phyloP scores from a whole-genome alignment of 2,113 vertebrate species.

The Pyxicephalus adspersus region DNA sequence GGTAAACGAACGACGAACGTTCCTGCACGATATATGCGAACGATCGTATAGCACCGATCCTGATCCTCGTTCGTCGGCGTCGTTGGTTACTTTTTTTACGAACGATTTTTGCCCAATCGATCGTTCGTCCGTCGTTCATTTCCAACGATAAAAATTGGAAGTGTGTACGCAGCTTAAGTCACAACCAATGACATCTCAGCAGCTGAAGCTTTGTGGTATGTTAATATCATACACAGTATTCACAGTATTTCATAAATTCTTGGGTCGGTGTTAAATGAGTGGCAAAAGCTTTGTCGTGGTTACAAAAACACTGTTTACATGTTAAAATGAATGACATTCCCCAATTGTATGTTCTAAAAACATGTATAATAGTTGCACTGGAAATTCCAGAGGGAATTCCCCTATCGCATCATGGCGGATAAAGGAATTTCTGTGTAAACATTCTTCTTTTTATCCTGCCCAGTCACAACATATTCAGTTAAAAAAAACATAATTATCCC shows the following conservation, averaged over 20 bases:
- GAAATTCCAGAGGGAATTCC: conserved; percentile 16
- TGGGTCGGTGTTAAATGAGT: background rate
- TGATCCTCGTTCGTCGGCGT: no score
- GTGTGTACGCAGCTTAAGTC: no score
- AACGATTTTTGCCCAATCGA: no score
- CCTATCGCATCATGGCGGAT: background rate
- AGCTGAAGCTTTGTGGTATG: background rate
- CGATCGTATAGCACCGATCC: no score
- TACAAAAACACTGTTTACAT: background rate
- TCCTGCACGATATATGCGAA: no score
- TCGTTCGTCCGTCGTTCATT: no score
- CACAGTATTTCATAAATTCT: background rate
- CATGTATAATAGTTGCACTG: background rate
- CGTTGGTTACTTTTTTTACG: no score
- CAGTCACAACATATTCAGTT: no score
- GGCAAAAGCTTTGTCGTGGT: background rate
- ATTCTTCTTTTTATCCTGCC: background rate
- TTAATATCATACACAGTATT: background rate
- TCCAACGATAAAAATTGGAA: no score
- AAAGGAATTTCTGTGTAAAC: conserved; percentile 18
- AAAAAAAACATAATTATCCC: no score
- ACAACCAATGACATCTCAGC: background rate
- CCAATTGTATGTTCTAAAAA: background rate
- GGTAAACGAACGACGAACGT: no score
- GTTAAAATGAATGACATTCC: background rate